A percentile compares a stretch with the other conserved stretches of the same genome.
Conservation (phyloP, 1,140 invertebrate genomes). For the Maconellicoccus hirsutus region DNA sequence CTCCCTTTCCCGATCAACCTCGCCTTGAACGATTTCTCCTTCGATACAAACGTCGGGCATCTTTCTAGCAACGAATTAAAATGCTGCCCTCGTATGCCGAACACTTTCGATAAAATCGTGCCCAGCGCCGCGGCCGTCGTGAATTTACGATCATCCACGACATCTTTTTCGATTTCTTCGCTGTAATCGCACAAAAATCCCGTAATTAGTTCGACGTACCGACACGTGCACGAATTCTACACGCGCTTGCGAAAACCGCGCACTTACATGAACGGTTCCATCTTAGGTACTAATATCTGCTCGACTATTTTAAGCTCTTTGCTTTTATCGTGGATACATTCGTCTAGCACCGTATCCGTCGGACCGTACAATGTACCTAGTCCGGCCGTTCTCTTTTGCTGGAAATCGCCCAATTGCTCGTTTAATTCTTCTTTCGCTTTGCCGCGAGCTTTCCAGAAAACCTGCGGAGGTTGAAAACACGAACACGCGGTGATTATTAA, state of each 20-base stretch:
- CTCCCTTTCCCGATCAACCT: conserved; percentile 57
- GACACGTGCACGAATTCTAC: too few relatives aligned
- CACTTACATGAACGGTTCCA: conserved; percentile 57
- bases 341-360: conserved; percentile 62
- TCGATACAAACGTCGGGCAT: conserved; percentile 66
- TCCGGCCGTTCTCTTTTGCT: conserved; percentile 79
- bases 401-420: conserved; percentile 78
- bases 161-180: conserved; percentile 58
- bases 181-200: conserved; percentile 35
- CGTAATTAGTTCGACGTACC: background rate
- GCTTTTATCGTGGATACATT: conserved; percentile 66
- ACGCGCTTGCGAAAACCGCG: background rate
- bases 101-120: conserved; percentile 62
- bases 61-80: conserved; percentile 45
- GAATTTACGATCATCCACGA: conserved; percentile 50
- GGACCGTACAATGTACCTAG: conserved; percentile 81
- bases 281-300: conserved; percentile 54
- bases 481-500: background rate
- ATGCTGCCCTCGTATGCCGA: conserved; percentile 47
- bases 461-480: conserved; percentile 34
- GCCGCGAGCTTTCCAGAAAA: conserved; percentile 74
- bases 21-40: conserved; percentile 66
- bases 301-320: conserved; percentile 67
- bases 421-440: conserved; percentile 76
- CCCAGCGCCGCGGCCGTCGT: conserved; percentile 64